Conservation (phyloP, 2,113 vertebrate species). For the Anoura caudifer region DNA sequence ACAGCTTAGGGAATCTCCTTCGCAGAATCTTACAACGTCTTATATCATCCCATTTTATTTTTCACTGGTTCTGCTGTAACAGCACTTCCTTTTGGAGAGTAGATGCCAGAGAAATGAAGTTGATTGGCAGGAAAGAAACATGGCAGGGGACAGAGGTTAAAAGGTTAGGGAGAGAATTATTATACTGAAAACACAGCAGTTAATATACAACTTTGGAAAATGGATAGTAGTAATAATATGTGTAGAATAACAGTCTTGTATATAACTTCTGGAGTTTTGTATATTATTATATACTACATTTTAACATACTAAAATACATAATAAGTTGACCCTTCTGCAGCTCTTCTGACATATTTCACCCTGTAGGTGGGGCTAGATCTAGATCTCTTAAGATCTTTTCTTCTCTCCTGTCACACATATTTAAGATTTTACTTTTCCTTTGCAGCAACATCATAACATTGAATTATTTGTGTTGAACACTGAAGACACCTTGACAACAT, state of each 20-base stretch:
- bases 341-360: not conserved
- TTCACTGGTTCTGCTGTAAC: not conserved
- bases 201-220: not conserved
- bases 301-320: not conserved
- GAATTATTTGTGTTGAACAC: not conserved
- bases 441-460: not conserved
- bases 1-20: not conserved
- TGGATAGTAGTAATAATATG: not conserved
- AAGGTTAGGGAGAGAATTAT: not conserved
- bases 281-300: not conserved
- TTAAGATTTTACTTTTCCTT: not conserved
- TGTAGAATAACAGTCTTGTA: not conserved
- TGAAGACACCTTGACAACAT: not conserved
- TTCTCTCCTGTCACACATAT: not conserved
- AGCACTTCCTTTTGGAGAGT: not conserved
- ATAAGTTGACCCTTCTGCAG: not conserved
- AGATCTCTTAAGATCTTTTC: not conserved
- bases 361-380: accelerated
- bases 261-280: not conserved
- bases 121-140: not conserved
- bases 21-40: not conserved
- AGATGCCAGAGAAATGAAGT: not conserved
- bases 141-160: accelerated
- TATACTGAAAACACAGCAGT: not conserved
- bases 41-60: not conserved